Conservation (phyloP, 2,888 invertebrate species). For the Agonum fuliginosum region DNA sequence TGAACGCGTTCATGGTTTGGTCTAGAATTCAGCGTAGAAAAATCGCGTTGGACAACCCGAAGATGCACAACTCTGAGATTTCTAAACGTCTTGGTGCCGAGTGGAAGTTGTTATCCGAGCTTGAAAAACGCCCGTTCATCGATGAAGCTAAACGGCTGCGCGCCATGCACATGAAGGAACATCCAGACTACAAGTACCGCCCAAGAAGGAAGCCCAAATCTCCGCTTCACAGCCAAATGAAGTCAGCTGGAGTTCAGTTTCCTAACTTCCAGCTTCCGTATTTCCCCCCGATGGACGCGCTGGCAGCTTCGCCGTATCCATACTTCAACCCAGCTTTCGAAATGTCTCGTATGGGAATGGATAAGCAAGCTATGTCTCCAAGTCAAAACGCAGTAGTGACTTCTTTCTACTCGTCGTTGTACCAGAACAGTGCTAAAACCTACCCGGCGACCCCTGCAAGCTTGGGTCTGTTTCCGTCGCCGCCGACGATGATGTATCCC, state of each 20-base stretch:
- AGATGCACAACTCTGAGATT: conserved; percentile 93
- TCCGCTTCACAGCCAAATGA: conserved; percentile 74
- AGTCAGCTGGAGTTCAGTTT: conserved; percentile 72
- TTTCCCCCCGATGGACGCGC: conserved; percentile 77
- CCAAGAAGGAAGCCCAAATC: conserved; percentile 90
- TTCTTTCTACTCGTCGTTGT: conserved; percentile 82
- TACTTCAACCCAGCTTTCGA: conserved; percentile 86
- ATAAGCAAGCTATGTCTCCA: conserved; percentile 62
- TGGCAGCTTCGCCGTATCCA: conserved; percentile 77
- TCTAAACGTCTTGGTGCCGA: conserved; percentile 94
- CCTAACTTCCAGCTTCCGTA: conserved; percentile 80
- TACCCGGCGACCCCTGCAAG: conserved; percentile 76
- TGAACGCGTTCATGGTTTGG: conserved; percentile 99
- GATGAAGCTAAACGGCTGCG: conserved; percentile 95
- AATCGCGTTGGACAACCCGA: conserved; percentile 95
- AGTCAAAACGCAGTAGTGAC: conserved; percentile 79
- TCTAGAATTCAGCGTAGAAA: conserved; percentile 92
- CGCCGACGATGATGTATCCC: conserved; percentile 72
- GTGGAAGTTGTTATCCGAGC: conserved; percentile 92
- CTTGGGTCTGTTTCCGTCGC: conserved; percentile 75
- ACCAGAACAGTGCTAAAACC: conserved; percentile 73
- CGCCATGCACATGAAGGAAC: conserved; percentile 92
- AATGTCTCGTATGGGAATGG: conserved; percentile 69
- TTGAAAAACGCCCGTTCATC: conserved; percentile 94
- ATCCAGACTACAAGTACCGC: conserved; percentile 93